These are phyloP conservation scores for Strix aluco DNA, from an alignment of 2,113 vertebrate genomes.

Conservation along the genomic window DNA sequence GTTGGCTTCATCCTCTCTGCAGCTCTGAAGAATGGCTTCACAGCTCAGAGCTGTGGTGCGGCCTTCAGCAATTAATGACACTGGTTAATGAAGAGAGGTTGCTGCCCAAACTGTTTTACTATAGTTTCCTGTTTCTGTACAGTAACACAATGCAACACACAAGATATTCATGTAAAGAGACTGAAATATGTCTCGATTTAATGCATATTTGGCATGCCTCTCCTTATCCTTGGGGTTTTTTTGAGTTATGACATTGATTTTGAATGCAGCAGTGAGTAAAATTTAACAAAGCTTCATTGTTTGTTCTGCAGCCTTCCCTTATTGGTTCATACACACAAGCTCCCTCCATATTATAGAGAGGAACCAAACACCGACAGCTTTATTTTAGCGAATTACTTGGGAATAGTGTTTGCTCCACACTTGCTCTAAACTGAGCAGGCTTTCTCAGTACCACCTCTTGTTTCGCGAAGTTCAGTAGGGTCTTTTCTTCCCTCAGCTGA, in stretches of 20 bases:
- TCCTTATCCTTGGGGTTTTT: not conserved
- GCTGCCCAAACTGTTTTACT: not conserved
- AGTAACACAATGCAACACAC: not conserved
- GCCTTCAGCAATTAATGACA: not conserved
- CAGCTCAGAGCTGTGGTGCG: not conserved
- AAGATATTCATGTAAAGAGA: not conserved
- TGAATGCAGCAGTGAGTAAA: not conserved
- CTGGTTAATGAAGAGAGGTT: not conserved
- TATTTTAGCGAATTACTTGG: not conserved
- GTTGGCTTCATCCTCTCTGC: not conserved
- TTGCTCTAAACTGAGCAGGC: not conserved
- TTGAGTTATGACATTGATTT: not conserved
- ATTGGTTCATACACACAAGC: not conserved
- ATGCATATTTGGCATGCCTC: not conserved
- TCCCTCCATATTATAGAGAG: not conserved
- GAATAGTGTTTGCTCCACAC: not conserved
- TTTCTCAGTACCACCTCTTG: not conserved
- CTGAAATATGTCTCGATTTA: not conserved
- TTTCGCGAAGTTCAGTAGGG: rapidly evolving
- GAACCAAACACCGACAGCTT: not conserved
- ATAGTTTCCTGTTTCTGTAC: not conserved
- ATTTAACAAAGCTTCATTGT: not conserved
- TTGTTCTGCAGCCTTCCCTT: not conserved
- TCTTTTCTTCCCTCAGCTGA: not conserved
- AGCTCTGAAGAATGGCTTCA: not conserved